These are phyloP conservation scores for Athene cunicularia DNA, from an alignment of 2,113 vertebrate genomes.

Conservation along the genomic window DNA sequence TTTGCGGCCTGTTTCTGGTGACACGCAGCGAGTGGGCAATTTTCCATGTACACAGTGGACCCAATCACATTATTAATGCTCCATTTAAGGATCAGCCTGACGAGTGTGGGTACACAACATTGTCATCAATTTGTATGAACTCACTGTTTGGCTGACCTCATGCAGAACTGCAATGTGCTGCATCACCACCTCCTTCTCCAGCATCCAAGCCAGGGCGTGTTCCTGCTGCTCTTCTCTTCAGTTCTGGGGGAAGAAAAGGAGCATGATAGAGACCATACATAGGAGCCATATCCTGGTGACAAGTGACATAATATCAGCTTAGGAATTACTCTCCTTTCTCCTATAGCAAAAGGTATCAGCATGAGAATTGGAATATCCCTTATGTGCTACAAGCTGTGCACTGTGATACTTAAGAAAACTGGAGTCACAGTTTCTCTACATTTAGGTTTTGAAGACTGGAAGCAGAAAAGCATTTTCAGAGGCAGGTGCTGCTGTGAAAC, in stretches of 20 bases:
- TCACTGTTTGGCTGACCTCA: neutral
- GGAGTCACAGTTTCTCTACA: accelerated
- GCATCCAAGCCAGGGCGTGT: neutral
- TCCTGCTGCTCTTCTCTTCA: neutral
- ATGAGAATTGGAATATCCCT: neutral
- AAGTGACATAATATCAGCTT: neutral
- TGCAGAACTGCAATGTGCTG: neutral
- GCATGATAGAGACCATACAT: neutral
- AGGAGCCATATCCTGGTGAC: neutral
- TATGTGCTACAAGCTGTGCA: neutral
- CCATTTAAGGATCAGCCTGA: neutral
- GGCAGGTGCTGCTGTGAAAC: neutral
- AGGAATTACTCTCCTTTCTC: neutral
- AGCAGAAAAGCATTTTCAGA: neutral
- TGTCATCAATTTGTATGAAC: neutral
- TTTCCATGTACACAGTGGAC: neutral
- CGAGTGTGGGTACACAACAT: neutral
- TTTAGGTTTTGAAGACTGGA: neutral
- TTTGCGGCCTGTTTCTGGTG: neutral
- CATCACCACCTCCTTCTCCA: neutral
- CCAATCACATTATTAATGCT: neutral
- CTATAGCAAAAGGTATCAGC: neutral
- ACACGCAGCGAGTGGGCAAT: neutral
- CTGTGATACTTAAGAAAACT: neutral
- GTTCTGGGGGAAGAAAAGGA: neutral